phyloP scores from a whole-genome alignment of 2,113 vertebrate species.

The Phrynosoma blainvillii region DNA sequence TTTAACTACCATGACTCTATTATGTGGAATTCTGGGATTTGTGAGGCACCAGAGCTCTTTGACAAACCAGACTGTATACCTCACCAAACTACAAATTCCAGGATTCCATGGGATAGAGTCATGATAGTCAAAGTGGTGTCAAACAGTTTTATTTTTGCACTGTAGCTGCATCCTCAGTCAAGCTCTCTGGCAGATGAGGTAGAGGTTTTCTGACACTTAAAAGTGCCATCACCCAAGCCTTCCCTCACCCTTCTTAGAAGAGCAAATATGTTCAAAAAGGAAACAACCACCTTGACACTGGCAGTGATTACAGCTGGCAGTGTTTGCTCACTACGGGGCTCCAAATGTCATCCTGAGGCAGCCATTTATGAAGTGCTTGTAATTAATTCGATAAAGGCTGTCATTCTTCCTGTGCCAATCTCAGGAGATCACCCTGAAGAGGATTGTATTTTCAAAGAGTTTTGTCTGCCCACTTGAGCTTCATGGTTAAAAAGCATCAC shows the following conservation, averaged over 20 bases:
- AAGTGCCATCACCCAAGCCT: background rate
- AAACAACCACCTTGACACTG: background rate
- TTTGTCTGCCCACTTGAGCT: background rate
- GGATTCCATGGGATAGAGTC: too few species aligned
- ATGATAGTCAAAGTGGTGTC: too few species aligned
- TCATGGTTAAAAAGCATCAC: background rate
- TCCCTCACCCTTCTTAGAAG: background rate
- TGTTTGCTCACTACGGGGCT: background rate
- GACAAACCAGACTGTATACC: too few species aligned
- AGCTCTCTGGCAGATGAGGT: too few species aligned
- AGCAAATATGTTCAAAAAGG: background rate
- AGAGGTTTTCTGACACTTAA: background rate
- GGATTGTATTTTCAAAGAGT: background rate
- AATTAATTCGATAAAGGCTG: conserved; percentile 14
- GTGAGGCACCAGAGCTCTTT: too few species aligned
- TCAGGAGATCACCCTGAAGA: background rate
- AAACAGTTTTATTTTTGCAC: too few species aligned
- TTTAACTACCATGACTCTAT: too few species aligned
- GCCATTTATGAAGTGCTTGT: background rate
- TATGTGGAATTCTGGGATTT: too few species aligned
- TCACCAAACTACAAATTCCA: too few species aligned
- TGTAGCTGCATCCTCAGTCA: too few species aligned
- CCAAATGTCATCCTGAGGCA: conserved; percentile 19
- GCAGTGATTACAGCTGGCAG: background rate
- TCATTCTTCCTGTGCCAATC: background rate